These are phyloP conservation scores for Phalacrocorax aristotelis DNA, from an alignment of 2,113 vertebrate species.

Conservation along the genomic window DNA sequence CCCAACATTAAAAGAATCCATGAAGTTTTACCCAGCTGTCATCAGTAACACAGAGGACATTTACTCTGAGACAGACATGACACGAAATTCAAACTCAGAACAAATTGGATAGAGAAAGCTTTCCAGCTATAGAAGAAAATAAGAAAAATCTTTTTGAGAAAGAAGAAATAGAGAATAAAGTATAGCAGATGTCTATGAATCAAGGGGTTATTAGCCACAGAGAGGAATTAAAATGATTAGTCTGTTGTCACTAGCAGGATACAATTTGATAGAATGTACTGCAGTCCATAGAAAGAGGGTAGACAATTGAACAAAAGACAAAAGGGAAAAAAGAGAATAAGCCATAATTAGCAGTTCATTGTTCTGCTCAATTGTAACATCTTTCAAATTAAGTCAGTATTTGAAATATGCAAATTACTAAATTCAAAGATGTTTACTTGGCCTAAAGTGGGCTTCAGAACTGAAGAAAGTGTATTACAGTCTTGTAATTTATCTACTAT, in stretches of 20 bases:
- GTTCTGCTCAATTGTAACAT: conserved; percentile 29
- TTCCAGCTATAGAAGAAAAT: background rate
- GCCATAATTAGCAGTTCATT: conserved; percentile 43
- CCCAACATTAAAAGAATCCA: background rate
- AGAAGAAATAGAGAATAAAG: background rate
- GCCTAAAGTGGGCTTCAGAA: background rate
- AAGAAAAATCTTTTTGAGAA: background rate
- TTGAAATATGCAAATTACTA: conserved; percentile 48
- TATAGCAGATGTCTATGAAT: conserved; percentile 32
- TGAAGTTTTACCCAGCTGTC: background rate
- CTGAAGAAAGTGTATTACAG: background rate
- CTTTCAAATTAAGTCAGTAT: conserved; percentile 37
- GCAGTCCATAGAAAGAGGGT: background rate
- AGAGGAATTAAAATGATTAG: conserved; percentile 51
- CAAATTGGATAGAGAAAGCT: background rate
- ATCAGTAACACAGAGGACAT: background rate
- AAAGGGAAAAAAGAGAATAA: conserved; percentile 11
- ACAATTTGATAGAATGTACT: background rate
- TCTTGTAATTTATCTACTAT: background rate
- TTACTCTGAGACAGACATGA: background rate
- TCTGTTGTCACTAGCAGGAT: conserved; percentile 29
- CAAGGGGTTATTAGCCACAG: conserved; percentile 35
- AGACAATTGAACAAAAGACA: conserved; percentile 35
- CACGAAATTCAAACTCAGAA: background rate
- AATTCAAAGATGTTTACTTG: conserved; percentile 25